Evolutionary conservation across 2,113 vertebrate genomes (phyloP), one percentile per base, ranked within the genome.

Genomic region (Anhinga rufa): DNA sequence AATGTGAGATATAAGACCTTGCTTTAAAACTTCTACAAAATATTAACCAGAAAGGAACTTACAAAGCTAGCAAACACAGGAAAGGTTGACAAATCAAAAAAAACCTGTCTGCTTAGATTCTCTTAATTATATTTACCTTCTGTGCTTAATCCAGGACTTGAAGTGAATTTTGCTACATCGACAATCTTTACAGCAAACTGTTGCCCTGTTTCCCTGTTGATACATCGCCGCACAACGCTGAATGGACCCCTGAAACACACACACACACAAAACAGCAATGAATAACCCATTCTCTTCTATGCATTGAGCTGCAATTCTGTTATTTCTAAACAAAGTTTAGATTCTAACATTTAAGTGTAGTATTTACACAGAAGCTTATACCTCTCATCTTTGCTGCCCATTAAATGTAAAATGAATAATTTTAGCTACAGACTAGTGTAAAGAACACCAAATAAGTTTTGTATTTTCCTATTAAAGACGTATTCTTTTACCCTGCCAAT

Each of bases 141-240:
- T 94, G 99, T 99, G 98, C 99, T 99, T 98, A 99, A 99, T 90
- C 99, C 99, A 90, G 99, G 99, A 95, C 99, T 99, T 98, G 99
- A 99, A 87, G 99, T 99, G 97, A 99, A 99, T 98, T 99, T 99
- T 97, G 99, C 99, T 98, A 99, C 99, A 96, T 99, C 99, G 97
- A 99, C 99, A 90, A 99, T 99, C 98, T 99, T 99, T 92, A 99
- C 99, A 92, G 99, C 99, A 94, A 99, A 99, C 98, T 99, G 99
- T 96, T 99, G 99, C 82, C 99, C 99, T 16, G 99, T 99, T 95
- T 99, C 99, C 97, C 99, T 98, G 99, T 99, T 99, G 98, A 99
- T 99, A 97, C 99, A 99, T 99, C 99, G 97, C 79, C 99, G 98
- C 86, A 99, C 99, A 97, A 99, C 99, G 34, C 99, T 99, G 98